These are phyloP conservation scores for Nothocercus nigrocapillus DNA, from an alignment of 2,113 vertebrate genomes.

Conservation along the genomic window DNA sequence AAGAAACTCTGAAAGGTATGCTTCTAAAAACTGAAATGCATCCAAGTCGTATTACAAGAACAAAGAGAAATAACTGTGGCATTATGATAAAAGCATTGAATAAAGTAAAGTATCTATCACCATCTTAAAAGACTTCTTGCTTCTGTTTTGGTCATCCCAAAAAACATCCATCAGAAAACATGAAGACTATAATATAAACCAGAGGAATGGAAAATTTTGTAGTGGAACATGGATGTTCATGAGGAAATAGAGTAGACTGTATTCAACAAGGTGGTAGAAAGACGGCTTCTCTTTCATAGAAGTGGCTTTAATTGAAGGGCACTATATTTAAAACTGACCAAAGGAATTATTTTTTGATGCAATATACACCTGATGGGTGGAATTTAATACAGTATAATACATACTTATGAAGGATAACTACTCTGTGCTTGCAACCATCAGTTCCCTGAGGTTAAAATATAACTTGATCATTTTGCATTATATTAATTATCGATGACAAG, in stretches of 20 bases:
- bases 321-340: slow-evolving; percentile 26
- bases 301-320: neutral
- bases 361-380: slow-evolving; percentile 6
- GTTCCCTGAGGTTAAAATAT: slow-evolving; percentile 53
- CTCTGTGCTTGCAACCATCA: slow-evolving; percentile 25
- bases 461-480: slow-evolving; percentile 49
- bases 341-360: slow-evolving; percentile 39
- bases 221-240: neutral
- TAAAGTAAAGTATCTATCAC: neutral
- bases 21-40: neutral
- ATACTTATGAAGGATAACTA: slow-evolving; percentile 61
- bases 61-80: neutral
- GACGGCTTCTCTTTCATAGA: neutral
- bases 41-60: neutral
- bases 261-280: neutral
- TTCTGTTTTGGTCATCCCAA: neutral
- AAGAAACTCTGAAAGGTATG: neutral
- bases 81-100: neutral
- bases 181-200: neutral
- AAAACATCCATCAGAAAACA: neutral
- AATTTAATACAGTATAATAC: slow-evolving; percentile 55
- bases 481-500: slow-evolving; percentile 58
- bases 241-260: neutral
- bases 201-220: neutral
- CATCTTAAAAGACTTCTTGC: neutral